Evolutionary conservation across 2,888 invertebrate genomes (phyloP), one percentile per base, ranked within the genome.

Genomic region (Zelleria hepariella): DNA sequence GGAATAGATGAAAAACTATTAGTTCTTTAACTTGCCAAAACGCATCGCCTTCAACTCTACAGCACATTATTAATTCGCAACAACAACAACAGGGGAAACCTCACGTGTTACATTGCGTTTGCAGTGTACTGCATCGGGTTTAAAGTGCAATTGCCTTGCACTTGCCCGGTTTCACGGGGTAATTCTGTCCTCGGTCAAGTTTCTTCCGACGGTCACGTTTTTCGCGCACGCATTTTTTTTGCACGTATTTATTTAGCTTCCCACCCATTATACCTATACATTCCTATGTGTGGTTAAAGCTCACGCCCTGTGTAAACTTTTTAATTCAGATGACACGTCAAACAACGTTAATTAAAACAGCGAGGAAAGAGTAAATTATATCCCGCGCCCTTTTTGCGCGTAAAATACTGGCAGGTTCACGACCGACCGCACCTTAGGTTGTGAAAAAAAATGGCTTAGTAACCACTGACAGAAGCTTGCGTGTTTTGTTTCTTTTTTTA

Each of bases 61-160:
- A n/a, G n/a, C n/a, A n/a, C n/a, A n/a, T n/a, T n/a, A n/a, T n/a
- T n/a, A n/a, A n/a, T n/a, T n/a, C n/a, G n/a, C n/a, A n/a, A 32
- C 32, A 32, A 32, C 32, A 32, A 10, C 32, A n/a, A n/a, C 32
- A 15, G 15, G 4, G 32, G 32, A 42, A 42, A 42, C 32, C 32
- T 42, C 15, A 51, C 20, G 20, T 51, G 49, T 7, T 8, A 49
- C 21, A 4, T 20, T 0, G 20, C 8, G n/a, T n/a, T n/a, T n/a
- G 51, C 51, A 51, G 23, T 51, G 10, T 20, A 51, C 18, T 2
- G 2, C 5, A 24, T 25, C 18, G 54, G 26, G 18, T 18, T 54
- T 25, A 26, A 54, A 54, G 54, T 54, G 25, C 54, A 54, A 26
- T 54, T 54, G 54, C 54, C 26, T 25, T 18, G 54, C 25, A 54